Conservation (phyloP, 2,113 vertebrate genomes). For the Pao palembangensis region DNA sequence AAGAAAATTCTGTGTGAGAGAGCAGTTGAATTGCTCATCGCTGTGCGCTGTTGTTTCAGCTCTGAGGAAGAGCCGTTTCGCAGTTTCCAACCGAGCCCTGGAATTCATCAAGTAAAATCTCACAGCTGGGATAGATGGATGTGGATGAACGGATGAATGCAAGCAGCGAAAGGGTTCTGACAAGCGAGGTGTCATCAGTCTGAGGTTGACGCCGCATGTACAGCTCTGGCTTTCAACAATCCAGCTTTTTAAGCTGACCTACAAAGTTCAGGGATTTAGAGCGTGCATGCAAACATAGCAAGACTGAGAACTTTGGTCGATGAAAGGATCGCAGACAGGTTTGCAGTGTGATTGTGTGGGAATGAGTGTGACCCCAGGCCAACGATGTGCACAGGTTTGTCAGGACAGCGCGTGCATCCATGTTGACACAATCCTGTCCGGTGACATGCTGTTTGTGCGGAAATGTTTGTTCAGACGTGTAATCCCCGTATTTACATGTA, state of each 20-base stretch:
- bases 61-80: constrained; percentile 20
- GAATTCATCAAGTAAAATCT: constrained; percentile 32
- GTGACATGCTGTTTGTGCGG: constrained; percentile 26
- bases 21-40: constrained; percentile 10
- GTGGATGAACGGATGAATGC: constrained; percentile 19
- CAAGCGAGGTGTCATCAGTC: constrained; percentile 15
- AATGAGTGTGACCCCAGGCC: constrained; percentile 36
- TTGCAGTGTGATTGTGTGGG: constrained; percentile 30
- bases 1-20: constrained; percentile 18
- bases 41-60: constrained; percentile 26
- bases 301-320: neutral
- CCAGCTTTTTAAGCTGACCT: constrained; percentile 25
- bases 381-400: constrained; percentile 43
- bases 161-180: constrained; percentile 17
- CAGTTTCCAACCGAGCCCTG: constrained; percentile 34
- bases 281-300: constrained; percentile 47
- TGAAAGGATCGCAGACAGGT: neutral
- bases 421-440: constrained; percentile 49
- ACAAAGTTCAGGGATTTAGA: constrained; percentile 11
- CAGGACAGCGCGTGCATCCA: constrained; percentile 34
- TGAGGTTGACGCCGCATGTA: constrained; percentile 45
- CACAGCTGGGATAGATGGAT: constrained; percentile 34
- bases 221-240: constrained; percentile 47
- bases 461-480: constrained; percentile 58
- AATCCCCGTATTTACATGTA: constrained; percentile 41